Conservation (phyloP, 2,797 vertebrate genomes). For the Clarias pachynema region DNA sequence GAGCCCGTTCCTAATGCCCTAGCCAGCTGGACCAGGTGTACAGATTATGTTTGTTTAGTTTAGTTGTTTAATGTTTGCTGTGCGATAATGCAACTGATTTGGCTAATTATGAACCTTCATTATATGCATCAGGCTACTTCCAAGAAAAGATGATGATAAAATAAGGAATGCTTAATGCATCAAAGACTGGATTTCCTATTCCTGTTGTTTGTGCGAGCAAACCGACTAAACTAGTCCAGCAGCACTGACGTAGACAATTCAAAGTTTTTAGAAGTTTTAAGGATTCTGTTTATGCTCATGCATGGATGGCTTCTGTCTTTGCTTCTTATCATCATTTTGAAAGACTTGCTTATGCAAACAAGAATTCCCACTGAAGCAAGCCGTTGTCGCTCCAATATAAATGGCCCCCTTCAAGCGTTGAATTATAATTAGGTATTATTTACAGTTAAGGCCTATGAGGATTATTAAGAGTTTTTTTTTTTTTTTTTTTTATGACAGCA, state of each 20-base stretch:
- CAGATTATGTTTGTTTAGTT: slow-evolving; percentile 4
- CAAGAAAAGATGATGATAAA: background rate
- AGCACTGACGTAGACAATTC: background rate
- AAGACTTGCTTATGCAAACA: slow-evolving; percentile 40
- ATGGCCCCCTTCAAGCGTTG: slow-evolving; percentile 24
- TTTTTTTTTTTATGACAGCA: slow-evolving; percentile 19
- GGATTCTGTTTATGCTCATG: background rate
- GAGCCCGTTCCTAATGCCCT: background rate
- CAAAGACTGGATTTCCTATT: background rate
- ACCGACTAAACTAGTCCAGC: background rate
- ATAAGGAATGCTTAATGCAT: background rate
- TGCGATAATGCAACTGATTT: background rate
- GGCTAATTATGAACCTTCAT: slow-evolving; percentile 7
- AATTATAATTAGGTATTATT: slow-evolving; percentile 46
- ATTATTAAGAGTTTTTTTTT: slow-evolving; percentile 6
- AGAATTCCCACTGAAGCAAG: slow-evolving; percentile 35
- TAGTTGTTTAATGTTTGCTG: background rate
- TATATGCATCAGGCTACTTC: background rate
- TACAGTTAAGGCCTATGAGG: slow-evolving; percentile 22
- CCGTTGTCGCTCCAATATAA: slow-evolving; percentile 36
- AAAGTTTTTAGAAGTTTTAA: background rate
- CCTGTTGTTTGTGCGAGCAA: background rate
- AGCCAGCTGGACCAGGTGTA: background rate
- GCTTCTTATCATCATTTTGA: slow-evolving; percentile 32
- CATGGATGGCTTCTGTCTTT: slow-evolving; percentile 9